Percentiles rank a stretch among this genome's conserved stretches.
Conservation (phyloP, 2,888 invertebrate genomes). For the Graphium colonna region DNA sequence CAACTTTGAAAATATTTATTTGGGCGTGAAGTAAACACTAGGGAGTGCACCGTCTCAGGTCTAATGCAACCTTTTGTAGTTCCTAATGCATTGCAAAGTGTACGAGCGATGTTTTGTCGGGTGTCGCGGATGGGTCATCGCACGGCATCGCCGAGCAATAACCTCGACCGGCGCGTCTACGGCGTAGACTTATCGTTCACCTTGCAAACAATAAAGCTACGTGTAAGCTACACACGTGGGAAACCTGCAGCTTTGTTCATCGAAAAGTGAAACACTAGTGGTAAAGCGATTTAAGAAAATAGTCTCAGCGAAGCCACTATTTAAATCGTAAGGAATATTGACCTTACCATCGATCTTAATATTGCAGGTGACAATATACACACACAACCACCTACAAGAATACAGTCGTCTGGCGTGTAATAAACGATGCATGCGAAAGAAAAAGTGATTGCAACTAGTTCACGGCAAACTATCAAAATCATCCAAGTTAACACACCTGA, state of each 20-base stretch:
- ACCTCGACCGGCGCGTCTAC: conserved; percentile 9
- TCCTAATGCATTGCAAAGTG: conserved; percentile 4
- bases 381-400: too few relatives aligned
- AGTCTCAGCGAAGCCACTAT: too few relatives aligned
- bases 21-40: background rate
- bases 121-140: conserved; percentile 12
- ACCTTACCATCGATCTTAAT: too few relatives aligned
- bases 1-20: background rate
- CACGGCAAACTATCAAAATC: too few relatives aligned
- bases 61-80: conserved; percentile 3
- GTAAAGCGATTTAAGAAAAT: too few relatives aligned
- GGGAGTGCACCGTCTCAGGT: background rate
- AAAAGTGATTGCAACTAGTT: too few relatives aligned
- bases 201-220: conserved; percentile 8
- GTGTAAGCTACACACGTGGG: background rate
- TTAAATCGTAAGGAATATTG: too few relatives aligned
- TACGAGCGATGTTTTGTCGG: background rate
- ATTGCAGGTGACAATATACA: too few relatives aligned
- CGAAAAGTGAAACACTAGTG: background rate
- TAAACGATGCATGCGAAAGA: too few relatives aligned
- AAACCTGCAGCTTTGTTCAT: background rate
- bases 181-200: conserved; percentile 1
- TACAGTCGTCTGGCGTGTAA: too few relatives aligned
- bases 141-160: conserved; percentile 2
- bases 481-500: too few relatives aligned